Evolutionary conservation across 2,888 invertebrate genomes (phyloP), one percentile per base, ranked within the genome.

Genomic region (Melinaea menophilus): DNA sequence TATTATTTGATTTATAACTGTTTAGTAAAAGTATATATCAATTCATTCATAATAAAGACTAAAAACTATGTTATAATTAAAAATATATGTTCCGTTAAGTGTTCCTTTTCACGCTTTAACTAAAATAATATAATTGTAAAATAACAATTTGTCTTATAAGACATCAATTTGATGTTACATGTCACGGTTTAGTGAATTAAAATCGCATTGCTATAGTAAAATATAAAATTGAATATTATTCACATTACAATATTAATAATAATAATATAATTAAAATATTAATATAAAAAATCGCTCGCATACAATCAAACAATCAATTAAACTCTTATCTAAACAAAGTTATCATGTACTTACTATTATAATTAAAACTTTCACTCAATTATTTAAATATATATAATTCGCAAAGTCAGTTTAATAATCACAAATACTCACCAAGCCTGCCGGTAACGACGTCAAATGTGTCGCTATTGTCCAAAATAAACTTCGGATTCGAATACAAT

Each of bases 391-490:
- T 41, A 37, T 7, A 57, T 7, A 22, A 7, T 45, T 58, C 5
- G 31, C 22, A 22, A 31, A 51, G 7, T 4, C 7, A 31, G 51
- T n/a, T 22, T 9, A 2, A 34, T 13, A 31, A 61, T 58, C 11
- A 9, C 9, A 61, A 45, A 4, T 22, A 55, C 94, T 93, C 85
- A 96, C 96, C 98, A 92, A 97, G 94, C 92, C 96, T 96, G 9
- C 98, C 97, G 0, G 96, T 94, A 48, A 93, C 92, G 58, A 97
- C 95, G 81, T 97, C 97, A 79, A 97, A 97, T 61, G 95, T 94
- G 54, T 95, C 93, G 7, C 94, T 93, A 55, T 95, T 94, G 85
- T 95, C 95, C 77, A 93, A 92, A n/a, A 96, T 94, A 79, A 97
- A 97, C 61, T 94, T 93, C 0, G 97, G 95, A 71, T 95, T 93